Base-by-base conservation (phyloP, 2,888 invertebrate species). In the Eupithecia tripunctaria region DNA sequence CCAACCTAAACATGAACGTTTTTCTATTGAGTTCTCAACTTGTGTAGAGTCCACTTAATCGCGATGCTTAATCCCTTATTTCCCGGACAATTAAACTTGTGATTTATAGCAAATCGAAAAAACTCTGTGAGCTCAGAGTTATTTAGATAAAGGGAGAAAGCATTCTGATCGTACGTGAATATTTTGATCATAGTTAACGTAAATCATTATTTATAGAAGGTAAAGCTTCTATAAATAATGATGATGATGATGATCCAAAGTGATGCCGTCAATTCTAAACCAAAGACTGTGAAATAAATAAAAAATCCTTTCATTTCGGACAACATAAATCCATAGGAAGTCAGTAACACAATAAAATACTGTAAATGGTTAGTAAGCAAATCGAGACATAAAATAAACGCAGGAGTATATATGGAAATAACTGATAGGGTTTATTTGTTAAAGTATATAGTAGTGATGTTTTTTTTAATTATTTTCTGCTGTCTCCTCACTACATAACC, bases 101-200 rank as follows among this genome's bases (percentile, higher is more conserved):
- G 91, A 93, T 93, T 92, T 92, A 93, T 92, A 80, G 90, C 90
- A 92, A 92, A 93, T 92, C 91, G 93, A 92, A 91, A 85, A 86
- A 84, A 43, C 72, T 74, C 70, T 72, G 79, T 70, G 70, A 77
- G 78, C 80, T 82, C 79, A 78, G 73, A 81, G 71, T n/a, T 25
- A 56, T 12, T 56, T 25, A 25, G 41, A 12, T 36, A 63, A 36
- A 25, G 2, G 18, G 10, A 10, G 21, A 18, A 29, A 25, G 18
- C n/a, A 7, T 21, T 56, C 10, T 12, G 12, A 32, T 21, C 25
- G 15, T 32, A 38, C 21, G 5, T 25, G 14, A 2, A 1, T 47
- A 47, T n/a, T 47, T 47, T 47, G n/a, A n/a, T n/a, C n/a, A 21
- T 51, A 51, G 21, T 51, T 10, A 21, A 51, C 21, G 10, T 10